These are phyloP conservation scores for Aphelinus atriplicis DNA, from an alignment of 1,140 invertebrate genomes.

Conservation along the genomic window DNA sequence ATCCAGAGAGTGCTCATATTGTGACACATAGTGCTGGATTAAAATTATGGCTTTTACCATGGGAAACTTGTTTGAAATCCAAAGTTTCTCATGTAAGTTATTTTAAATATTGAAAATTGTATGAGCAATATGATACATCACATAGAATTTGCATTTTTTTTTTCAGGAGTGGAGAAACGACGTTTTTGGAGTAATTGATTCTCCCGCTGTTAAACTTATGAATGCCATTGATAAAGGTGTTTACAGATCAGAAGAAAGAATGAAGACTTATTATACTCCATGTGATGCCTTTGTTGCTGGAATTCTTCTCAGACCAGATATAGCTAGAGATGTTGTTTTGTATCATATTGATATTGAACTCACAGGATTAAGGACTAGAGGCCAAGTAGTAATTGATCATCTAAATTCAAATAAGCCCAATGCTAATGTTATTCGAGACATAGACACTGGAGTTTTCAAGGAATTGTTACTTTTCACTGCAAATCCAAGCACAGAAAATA, in stretches of 20 bases:
- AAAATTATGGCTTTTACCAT: conserved; percentile 72
- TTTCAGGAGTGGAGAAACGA: conserved; percentile 70
- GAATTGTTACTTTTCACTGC: conserved; percentile 58
- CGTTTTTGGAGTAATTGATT: conserved; percentile 60
- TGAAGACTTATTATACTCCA: conserved; percentile 61
- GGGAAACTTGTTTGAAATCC: conserved; percentile 70
- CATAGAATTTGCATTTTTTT: neutral
- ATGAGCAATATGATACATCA: conserved; percentile 6
- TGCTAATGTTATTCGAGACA: conserved; percentile 66
- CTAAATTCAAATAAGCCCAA: conserved; percentile 64
- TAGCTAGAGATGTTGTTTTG: conserved; percentile 46
- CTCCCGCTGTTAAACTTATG: conserved; percentile 64
- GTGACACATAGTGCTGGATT: conserved; percentile 69
- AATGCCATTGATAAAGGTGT: conserved; percentile 67
- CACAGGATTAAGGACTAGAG: conserved; percentile 67
- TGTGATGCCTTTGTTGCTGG: conserved; percentile 71
- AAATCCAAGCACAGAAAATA: conserved; percentile 45
- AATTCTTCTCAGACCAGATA: conserved; percentile 63
- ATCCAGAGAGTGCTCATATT: conserved; percentile 82
- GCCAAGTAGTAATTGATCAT: conserved; percentile 72
- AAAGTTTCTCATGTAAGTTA: conserved; percentile 65
- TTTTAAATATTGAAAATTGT: conserved; percentile 9
- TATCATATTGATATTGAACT: conserved; percentile 70
- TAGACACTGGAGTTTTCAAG: conserved; percentile 66
- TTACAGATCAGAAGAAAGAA: conserved; percentile 48